Conservation (phyloP, 37 sponge, comb jelly and placozoan species). For the Aplysina aerophoba region DNA sequence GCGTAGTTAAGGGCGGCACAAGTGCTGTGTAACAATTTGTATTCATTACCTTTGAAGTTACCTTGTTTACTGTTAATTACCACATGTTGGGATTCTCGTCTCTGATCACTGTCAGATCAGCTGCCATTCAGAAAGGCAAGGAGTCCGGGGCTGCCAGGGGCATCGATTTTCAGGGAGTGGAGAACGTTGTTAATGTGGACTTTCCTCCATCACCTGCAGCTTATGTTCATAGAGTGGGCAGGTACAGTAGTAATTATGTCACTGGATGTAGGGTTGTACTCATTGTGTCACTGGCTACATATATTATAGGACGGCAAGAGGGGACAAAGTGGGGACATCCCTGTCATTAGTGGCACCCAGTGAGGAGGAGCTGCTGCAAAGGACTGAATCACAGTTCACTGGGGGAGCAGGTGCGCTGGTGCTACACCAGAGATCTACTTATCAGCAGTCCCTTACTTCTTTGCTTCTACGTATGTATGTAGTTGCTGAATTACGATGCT, state of each 20-base stretch:
- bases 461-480: too few relatives aligned
- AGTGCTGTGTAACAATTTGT: too few relatives aligned
- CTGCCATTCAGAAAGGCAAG: conserved; percentile 52
- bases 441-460: too few relatives aligned
- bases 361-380: conserved; percentile 67
- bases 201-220: conserved; percentile 82
- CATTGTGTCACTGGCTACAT: neutral
- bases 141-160: conserved; percentile 91
- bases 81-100: too few relatives aligned
- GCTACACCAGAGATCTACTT: too few relatives aligned
- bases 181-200: conserved; percentile 97
- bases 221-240: conserved; percentile 96
- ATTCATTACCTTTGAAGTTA: too few relatives aligned
- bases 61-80: too few relatives aligned
- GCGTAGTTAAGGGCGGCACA: too few relatives aligned
- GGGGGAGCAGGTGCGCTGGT: conserved; percentile 52
- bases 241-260: conserved; percentile 51
- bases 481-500: too few relatives aligned
- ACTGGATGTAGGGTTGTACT: neutral
- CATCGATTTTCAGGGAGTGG: conserved; percentile 95
- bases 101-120: neutral
- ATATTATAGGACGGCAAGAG: conserved; percentile 91
- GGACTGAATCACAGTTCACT: conserved; percentile 56
- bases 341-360: conserved; percentile 79
- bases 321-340: conserved; percentile 79